Base-by-base conservation (phyloP, 2,888 invertebrate genomes). In the Branchellion lobata region DNA sequence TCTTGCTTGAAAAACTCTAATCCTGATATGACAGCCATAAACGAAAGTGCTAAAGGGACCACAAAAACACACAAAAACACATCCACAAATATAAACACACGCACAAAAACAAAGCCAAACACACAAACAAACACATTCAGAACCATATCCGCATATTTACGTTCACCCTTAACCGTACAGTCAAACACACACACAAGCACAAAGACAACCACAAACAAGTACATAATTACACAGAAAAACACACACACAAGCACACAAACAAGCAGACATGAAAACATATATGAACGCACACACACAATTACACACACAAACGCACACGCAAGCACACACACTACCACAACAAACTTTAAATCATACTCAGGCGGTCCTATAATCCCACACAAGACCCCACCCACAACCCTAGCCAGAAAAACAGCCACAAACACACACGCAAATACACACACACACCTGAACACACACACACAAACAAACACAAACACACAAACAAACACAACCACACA, bases 201-300 rank as follows among this genome's bases (percentile, higher is more conserved):
- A n/a, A n/a, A n/a, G n/a, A n/a, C n/a, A n/a, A n/a, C n/a, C n/a
- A n/a, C 40, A 40, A 40, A 5, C 40, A 40, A 40, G 14, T 14
- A 40, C 14, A 40, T 14, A 57, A 5, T 24, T n/a, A 8, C n/a
- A 8, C 61, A 57, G 8, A 57, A 5, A 57, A 3, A 57, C 61
- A 57, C 61, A 57, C 61, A n/a, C 61, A 57, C 61, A 57, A 18
- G 24, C 47, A 47, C 47, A 47, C 47, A 47, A 8, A 47, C 61
- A 57, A 18, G 24, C 61, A 57, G 3, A 57, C 61, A 57, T 5
- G 21, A 5, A 8, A 5, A 57, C 61, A 57, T 24, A 57, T n/a
- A 57, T 65, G 5, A 65, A 40, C 5, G 40, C 40, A 40, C 40
- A 40, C 14, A 40, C 5, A 5, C 65, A 65, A n/a, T n/a, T n/a